Conservation (phyloP, 1,140 invertebrate genomes). For the Diachasma alloeum region DNA sequence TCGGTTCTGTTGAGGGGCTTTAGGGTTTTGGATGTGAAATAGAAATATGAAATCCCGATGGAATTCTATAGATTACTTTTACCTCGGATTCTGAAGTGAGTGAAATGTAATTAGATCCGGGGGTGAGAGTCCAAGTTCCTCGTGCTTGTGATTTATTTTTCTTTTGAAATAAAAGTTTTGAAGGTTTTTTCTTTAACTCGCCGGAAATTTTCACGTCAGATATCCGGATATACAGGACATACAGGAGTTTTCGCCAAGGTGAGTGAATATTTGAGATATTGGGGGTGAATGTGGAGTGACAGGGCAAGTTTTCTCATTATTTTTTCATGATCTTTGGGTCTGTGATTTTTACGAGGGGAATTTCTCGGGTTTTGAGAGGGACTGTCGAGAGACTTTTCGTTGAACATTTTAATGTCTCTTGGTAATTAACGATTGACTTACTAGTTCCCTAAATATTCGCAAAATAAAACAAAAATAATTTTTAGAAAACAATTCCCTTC, state of each 20-base stretch:
- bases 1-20: not conserved
- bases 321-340: not conserved
- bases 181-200: not conserved
- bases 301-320: not conserved
- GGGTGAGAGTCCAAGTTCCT: not conserved
- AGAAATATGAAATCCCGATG: not conserved
- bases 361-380: not conserved
- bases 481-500: too few relatives aligned
- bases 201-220: not conserved
- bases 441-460: too few relatives aligned
- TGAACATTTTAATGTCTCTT: too few relatives aligned
- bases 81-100: not conserved
- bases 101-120: not conserved
- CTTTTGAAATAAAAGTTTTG: not conserved
- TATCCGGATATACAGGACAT: not conserved
- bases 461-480: too few relatives aligned
- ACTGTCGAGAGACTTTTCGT: too few relatives aligned
- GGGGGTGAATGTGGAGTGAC: not conserved
- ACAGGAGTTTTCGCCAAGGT: not conserved
- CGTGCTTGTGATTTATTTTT: not conserved
- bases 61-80: not conserved
- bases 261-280: not conserved
- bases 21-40: not conserved
- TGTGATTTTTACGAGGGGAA: not conserved
- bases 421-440: too few relatives aligned